Percentiles rank a stretch among this genome's conserved stretches.
Evolutionary conservation across 2,888 invertebrate genomes (phyloP).

Genomic region (Bhutanitis thaidina): DNA sequence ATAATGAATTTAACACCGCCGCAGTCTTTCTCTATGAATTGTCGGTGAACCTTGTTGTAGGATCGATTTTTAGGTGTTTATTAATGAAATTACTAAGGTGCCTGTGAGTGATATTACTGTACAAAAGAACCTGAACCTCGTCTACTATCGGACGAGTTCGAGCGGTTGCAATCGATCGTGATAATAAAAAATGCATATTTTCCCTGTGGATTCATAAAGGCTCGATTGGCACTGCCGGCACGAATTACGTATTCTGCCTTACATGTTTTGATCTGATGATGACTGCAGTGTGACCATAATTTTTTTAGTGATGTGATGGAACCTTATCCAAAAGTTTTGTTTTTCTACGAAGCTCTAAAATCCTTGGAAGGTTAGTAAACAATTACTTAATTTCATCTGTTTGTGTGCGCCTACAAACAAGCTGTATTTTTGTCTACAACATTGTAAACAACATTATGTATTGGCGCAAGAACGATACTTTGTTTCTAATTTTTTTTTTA

Average conservation of each 20-base stretch:
- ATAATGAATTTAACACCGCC: constrained; percentile 70
- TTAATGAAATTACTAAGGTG: constrained; percentile 77
- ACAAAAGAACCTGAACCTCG: constrained; percentile 46
- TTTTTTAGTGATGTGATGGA: constrained; percentile 43
- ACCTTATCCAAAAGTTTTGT: constrained; percentile 29
- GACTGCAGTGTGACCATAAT: constrained; percentile 40
- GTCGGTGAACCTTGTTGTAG: constrained; percentile 69
- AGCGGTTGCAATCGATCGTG: constrained; percentile 63
- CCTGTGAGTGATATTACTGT: constrained; percentile 65
- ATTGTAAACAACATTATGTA: background rate
- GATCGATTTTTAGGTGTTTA: constrained; percentile 78
- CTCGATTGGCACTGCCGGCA: constrained; percentile 53
- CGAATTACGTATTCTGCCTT: constrained; percentile 33
- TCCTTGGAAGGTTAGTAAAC: constrained; percentile 10
- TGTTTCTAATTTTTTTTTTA: background rate
- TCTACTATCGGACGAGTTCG: constrained; percentile 33
- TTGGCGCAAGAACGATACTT: background rate
- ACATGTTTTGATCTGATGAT: constrained; percentile 25
- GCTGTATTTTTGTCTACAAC: background rate
- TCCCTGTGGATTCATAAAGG: constrained; percentile 65
- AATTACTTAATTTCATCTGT: background rate
- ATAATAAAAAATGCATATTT: constrained; percentile 78
- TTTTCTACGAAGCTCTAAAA: constrained; percentile 18
- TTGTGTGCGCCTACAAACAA: background rate
- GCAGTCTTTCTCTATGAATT: constrained; percentile 69